phyloP scores from a whole-genome alignment of 2,888 invertebrate genomes.

The Drosophila helvetica region DNA sequence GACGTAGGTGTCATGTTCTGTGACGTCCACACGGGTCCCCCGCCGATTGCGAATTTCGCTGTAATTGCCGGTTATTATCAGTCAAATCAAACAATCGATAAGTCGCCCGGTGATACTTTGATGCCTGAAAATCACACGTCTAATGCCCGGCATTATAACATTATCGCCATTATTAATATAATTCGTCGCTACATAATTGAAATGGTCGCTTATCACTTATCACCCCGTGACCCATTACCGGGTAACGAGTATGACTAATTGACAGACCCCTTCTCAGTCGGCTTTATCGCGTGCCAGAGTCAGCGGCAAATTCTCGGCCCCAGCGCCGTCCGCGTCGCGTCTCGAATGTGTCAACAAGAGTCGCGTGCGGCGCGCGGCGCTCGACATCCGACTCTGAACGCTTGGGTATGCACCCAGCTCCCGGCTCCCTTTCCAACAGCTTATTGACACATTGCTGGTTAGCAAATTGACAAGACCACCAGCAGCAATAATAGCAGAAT shows the following conservation, averaged over 20 bases:
- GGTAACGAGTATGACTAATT: conserved; percentile 38
- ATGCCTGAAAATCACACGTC: conserved; percentile 52
- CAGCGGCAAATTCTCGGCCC: conserved; percentile 7
- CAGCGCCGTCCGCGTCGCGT: conserved; percentile 7
- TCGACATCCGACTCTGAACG: conserved; percentile 5
- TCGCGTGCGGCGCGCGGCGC: conserved; percentile 47
- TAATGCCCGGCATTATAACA: conserved; percentile 56
- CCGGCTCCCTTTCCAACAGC: conserved; percentile 3
- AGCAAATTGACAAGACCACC: conserved; percentile 4
- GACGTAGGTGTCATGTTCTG: conserved; percentile 64
- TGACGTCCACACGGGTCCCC: conserved; percentile 56
- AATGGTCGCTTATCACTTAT: conserved; percentile 54
- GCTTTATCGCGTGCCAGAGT: conserved; percentile 66
- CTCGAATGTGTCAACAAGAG: conserved; percentile 44
- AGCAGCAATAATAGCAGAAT: background rate
- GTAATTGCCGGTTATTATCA: conserved; percentile 61
- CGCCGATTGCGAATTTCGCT: conserved; percentile 56
- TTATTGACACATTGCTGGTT: conserved; percentile 20
- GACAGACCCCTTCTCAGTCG: conserved; percentile 13
- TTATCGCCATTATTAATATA: conserved; percentile 60
- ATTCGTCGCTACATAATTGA: conserved; percentile 57
- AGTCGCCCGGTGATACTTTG: conserved; percentile 16
- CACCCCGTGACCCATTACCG: conserved; percentile 8
- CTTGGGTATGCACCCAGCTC: background rate
- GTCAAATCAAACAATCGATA: conserved; percentile 17